These are phyloP conservation scores for Pristionchus fissidentatus DNA, from an alignment of 2,888 invertebrate genomes.

Conservation along the genomic window DNA sequence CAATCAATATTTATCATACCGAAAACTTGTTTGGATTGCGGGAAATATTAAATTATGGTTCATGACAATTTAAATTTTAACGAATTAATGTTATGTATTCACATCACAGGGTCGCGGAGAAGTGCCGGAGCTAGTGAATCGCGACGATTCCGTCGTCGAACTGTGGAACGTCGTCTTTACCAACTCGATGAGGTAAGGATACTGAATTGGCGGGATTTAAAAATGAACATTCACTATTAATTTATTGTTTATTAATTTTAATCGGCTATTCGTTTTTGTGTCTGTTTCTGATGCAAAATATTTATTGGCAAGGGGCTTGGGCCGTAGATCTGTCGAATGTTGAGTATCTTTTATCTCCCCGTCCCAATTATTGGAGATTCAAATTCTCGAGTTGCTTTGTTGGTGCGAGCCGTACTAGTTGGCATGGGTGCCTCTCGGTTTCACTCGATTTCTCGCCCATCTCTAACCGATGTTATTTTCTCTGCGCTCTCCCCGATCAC, in stretches of 20 bases:
- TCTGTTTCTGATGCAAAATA: neutral
- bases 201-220: constrained; percentile 26
- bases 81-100: too few species aligned
- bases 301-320: too few species aligned
- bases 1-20: neutral
- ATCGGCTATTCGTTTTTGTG: neutral
- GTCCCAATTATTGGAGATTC: too few species aligned
- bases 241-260: neutral
- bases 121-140: constrained; percentile 92
- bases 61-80: too few species aligned
- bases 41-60: neutral
- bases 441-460: neutral
- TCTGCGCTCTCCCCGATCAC: constrained; percentile 21
- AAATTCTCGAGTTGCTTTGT: constrained; percentile 31
- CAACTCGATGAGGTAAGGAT: constrained; percentile 90
- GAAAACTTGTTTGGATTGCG: neutral
- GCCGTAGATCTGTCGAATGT: too few species aligned
- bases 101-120: constrained; percentile 83
- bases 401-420: neutral
- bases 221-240: neutral
- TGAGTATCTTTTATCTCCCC: too few species aligned
- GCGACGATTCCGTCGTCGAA: constrained; percentile 97
- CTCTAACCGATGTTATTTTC: neutral
- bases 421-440: constrained; percentile 19
- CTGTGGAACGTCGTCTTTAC: constrained; percentile 99